phyloP scores from a whole-genome alignment of 2,113 vertebrate genomes.

The Scophthalmus maximus region DNA sequence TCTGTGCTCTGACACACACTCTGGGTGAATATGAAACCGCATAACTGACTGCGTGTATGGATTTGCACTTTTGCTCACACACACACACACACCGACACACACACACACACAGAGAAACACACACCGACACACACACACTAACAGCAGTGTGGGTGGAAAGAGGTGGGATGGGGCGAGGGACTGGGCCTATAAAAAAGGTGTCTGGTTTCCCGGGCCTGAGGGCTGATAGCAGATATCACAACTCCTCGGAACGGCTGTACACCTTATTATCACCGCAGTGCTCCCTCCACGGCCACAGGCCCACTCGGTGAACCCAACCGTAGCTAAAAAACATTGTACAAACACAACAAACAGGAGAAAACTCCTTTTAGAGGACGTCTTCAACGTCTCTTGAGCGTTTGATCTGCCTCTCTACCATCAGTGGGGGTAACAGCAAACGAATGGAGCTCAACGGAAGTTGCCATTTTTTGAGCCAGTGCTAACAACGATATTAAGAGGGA shows the following conservation, averaged over 20 bases:
- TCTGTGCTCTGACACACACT: slow-evolving; percentile 3
- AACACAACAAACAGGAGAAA: too few species aligned
- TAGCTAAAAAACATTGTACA: slow-evolving; percentile 13
- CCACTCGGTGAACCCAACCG: not conserved
- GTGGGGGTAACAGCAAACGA: too few species aligned
- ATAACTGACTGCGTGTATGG: not conserved
- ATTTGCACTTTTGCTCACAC: slow-evolving; percentile 15
- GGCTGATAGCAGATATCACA: slow-evolving; percentile 72
- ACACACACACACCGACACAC: not conserved
- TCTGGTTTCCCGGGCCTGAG: slow-evolving; percentile 70
- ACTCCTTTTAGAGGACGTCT: not conserved
- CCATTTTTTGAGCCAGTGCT: too few species aligned
- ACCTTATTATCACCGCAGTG: slow-evolving; percentile 62
- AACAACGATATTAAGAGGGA: too few species aligned
- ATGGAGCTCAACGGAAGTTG: too few species aligned
- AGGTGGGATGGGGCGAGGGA: slow-evolving; percentile 43
- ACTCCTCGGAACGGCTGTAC: slow-evolving; percentile 60
- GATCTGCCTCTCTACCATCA: too few species aligned
- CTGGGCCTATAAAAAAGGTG: slow-evolving; percentile 70
- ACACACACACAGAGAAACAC: slow-evolving; percentile 6
- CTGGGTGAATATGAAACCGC: slow-evolving; percentile 32
- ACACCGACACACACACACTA: not conserved
- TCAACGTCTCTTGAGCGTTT: too few species aligned
- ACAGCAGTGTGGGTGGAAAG: slow-evolving; percentile 4
- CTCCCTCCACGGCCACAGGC: slow-evolving; percentile 36